Conservation (phyloP, 2,888 invertebrate genomes). For the Pomacea canaliculata region DNA sequence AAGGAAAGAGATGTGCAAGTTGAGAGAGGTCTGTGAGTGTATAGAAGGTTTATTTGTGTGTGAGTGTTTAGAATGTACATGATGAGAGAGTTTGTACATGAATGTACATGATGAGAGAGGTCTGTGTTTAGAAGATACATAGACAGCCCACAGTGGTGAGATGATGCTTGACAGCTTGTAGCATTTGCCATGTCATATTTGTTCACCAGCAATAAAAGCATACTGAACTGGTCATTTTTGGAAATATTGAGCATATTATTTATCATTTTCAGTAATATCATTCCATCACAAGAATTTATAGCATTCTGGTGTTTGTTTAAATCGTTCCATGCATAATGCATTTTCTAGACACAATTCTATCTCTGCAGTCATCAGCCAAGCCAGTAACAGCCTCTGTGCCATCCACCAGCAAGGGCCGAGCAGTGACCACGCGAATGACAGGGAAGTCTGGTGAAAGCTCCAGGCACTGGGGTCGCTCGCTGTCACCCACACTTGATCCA, state of each 20-base stretch:
- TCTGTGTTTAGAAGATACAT: too few species aligned
- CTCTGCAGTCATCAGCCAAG: constrained; percentile 6
- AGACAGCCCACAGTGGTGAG: neutral
- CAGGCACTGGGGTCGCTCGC: constrained; percentile 10
- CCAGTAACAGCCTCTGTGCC: neutral
- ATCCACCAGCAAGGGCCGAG: constrained; percentile 9
- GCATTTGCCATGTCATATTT: neutral
- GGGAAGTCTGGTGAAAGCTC: constrained; percentile 26
- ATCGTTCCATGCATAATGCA: too few species aligned
- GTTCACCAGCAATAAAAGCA: too few species aligned
- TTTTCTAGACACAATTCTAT: neutral
- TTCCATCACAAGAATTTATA: too few species aligned
- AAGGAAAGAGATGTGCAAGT: too few species aligned
- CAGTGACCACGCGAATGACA: constrained; percentile 40
- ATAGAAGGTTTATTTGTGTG: too few species aligned
- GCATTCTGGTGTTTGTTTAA: too few species aligned
- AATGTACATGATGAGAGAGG: too few species aligned
- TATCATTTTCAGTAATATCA: neutral
- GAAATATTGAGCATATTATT: neutral
- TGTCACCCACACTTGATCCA: constrained; percentile 49
- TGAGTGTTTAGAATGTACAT: too few species aligned
- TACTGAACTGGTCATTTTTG: too few species aligned
- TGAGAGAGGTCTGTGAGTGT: too few species aligned
- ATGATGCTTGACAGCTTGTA: neutral
- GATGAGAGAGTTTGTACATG: too few species aligned